phyloP scores from a whole-genome alignment of 2,888 invertebrate species.

The Stenoptilia bipunctidactyla region DNA sequence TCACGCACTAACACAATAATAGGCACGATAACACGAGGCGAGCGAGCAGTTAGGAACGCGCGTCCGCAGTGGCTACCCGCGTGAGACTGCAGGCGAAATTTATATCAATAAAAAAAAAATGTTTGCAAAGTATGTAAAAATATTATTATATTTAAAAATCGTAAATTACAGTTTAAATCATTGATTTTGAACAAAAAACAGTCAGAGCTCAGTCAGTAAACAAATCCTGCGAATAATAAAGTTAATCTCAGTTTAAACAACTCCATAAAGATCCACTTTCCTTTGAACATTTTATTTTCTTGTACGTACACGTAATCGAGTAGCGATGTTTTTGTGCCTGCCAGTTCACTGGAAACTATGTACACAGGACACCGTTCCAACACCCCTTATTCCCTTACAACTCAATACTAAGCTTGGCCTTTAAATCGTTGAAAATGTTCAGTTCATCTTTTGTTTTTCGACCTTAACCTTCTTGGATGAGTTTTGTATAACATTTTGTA shows the following conservation, averaged over 20 bases:
- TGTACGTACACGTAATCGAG: slow-evolving; percentile 45
- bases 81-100: no score
- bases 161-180: no score
- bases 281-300: slow-evolving; percentile 28
- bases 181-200: no score
- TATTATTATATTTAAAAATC: no score
- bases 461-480: slow-evolving; percentile 43
- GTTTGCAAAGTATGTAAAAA: no score
- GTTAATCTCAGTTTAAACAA: slow-evolving; percentile 16
- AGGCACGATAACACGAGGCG: no score
- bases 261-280: slow-evolving; percentile 32
- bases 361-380: background rate
- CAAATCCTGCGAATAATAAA: no score
- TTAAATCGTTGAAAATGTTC: background rate
- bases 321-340: slow-evolving; percentile 35
- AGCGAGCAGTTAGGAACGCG: no score
- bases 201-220: no score
- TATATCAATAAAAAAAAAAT: no score
- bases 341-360: slow-evolving; percentile 22
- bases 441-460: slow-evolving; percentile 27
- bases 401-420: background rate
- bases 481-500: slow-evolving; percentile 7
- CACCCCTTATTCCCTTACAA: background rate
- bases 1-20: no score
- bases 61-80: no score